A percentile compares a stretch with the other conserved stretches of the same genome.
Conservation (phyloP, 1,140 invertebrate genomes). For the Hestina assimilis region DNA sequence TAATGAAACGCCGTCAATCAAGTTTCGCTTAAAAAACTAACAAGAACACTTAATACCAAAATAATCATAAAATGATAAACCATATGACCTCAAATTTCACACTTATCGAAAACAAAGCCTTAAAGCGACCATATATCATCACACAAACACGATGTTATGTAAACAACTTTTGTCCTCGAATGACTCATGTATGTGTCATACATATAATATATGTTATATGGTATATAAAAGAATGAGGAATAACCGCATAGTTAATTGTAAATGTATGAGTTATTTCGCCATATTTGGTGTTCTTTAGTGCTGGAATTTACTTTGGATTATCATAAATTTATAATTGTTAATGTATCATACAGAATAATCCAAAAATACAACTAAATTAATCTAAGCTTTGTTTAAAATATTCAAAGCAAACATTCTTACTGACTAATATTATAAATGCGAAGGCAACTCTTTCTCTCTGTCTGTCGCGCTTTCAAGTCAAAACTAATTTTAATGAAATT, state of each 20-base stretch:
- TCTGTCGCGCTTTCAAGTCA: no score
- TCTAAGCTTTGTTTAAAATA: no score
- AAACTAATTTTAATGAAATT: no score
- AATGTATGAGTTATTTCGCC: background rate
- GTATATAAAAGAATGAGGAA: constrained; percentile 5
- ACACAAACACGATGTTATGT: constrained; percentile 19
- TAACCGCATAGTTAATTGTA: constrained; percentile 6
- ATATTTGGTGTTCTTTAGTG: background rate
- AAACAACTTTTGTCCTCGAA: constrained; percentile 18
- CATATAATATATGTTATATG: background rate
- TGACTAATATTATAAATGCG: no score
- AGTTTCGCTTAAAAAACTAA: background rate
- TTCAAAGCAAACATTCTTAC: no score
- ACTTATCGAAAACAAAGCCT: background rate
- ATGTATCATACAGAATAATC: no score
- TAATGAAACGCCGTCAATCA: no score
- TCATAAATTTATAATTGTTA: no score
- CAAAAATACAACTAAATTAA: no score
- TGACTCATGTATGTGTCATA: constrained; percentile 15
- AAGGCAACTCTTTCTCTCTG: no score
- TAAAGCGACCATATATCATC: constrained; percentile 2
- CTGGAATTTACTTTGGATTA: background rate
- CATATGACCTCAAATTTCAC: background rate
- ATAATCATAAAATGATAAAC: background rate
- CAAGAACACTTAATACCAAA: background rate